Evolutionary conservation across 2,113 vertebrate genomes (phyloP).

Genomic region (Petrocephalus zakoni): DNA sequence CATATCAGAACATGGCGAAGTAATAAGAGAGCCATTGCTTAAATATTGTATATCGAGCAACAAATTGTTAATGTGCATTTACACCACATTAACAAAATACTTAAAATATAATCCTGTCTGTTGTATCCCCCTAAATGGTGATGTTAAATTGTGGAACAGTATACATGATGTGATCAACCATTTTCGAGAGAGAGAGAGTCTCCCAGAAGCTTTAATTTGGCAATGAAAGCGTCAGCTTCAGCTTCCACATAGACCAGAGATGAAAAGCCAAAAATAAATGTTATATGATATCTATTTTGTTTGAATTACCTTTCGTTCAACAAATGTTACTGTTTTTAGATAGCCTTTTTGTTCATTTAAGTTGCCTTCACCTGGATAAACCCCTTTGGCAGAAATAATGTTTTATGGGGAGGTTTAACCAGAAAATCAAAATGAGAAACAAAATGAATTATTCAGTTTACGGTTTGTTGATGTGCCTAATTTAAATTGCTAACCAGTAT

Average conservation of each 20-base stretch:
- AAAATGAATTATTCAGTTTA: conserved; percentile 26
- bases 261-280: conserved; percentile 16
- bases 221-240: background rate
- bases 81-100: background rate
- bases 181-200: background rate
- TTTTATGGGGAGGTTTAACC: background rate
- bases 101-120: background rate
- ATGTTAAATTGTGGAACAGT: background rate
- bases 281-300: background rate
- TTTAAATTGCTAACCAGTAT: conserved; percentile 19
- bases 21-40: background rate
- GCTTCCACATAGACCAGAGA: background rate
- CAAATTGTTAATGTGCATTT: conserved; percentile 1
- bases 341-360: background rate
- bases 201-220: conserved; percentile 12
- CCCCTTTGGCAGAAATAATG: background rate
- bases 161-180: background rate
- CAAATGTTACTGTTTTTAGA: background rate
- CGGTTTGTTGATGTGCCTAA: conserved; percentile 33
- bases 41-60: background rate
- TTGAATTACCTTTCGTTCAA: background rate
- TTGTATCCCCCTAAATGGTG: background rate
- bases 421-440: background rate
- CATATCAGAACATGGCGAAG: background rate
- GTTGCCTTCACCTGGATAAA: background rate